phyloP scores from a whole-genome alignment of 2,888 invertebrate species.

The Oxycera nigricornis region DNA sequence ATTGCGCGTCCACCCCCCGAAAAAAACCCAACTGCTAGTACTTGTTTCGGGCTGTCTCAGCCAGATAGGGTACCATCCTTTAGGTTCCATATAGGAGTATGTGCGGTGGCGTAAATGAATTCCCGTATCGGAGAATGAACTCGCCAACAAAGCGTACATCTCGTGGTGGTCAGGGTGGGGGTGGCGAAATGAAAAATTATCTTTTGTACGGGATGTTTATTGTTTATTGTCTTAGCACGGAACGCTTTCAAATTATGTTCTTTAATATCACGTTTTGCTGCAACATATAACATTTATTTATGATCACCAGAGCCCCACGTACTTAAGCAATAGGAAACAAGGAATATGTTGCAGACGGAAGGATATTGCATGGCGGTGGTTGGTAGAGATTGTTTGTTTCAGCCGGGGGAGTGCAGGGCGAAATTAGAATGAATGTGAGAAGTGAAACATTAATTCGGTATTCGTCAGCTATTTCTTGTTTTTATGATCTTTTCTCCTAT shows the following conservation, averaged over 20 bases:
- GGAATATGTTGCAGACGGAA: slow-evolving; percentile 25
- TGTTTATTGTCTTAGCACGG: slow-evolving; percentile 39
- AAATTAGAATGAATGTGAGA: not conserved
- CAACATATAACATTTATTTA: slow-evolving; percentile 44
- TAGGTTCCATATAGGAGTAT: slow-evolving; percentile 1
- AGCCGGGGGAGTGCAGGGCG: not conserved
- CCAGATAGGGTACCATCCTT: not conserved
- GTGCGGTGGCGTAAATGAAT: not conserved
- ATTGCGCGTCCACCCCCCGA: not conserved
- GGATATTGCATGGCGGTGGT: not conserved
- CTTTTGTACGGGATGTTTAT: slow-evolving; percentile 37
- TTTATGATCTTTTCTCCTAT: no score
- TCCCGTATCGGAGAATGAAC: not conserved
- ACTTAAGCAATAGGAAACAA: slow-evolving; percentile 42
- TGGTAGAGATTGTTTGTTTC: not conserved
- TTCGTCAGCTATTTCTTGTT: no score
- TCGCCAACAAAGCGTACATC: not conserved
- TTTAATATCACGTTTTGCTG: slow-evolving; percentile 50
- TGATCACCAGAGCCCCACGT: slow-evolving; percentile 35
- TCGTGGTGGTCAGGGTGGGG: not conserved
- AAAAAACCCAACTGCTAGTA: not conserved
- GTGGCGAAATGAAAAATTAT: slow-evolving; percentile 38
- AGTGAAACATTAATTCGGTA: no score
- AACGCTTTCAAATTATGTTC: slow-evolving; percentile 46
- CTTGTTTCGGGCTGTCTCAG: not conserved